Conservation (phyloP, 2,113 vertebrate species). For the Anas platyrhynchos region DNA sequence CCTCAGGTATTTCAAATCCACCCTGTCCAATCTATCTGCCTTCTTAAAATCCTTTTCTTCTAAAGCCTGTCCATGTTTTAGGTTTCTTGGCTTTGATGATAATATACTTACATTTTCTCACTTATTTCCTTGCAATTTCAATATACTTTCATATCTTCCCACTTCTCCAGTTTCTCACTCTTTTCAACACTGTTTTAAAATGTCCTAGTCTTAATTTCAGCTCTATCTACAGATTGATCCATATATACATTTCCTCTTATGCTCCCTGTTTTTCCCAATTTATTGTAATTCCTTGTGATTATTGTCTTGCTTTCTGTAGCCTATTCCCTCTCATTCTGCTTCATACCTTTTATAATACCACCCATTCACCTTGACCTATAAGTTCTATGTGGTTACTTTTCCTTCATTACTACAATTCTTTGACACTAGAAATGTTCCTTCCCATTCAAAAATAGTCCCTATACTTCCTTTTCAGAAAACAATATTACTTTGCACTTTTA, state of each 20-base stretch:
- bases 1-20: not conserved
- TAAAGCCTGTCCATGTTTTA: not conserved
- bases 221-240: not conserved
- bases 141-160: not conserved
- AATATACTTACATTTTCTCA: not conserved
- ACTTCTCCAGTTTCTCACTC: not conserved
- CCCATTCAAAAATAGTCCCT: not conserved
- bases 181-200: not conserved
- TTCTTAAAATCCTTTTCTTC: not conserved
- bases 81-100: not conserved
- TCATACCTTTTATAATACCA: not conserved
- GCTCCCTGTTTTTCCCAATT: not conserved
- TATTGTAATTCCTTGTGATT: not conserved
- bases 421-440: not conserved
- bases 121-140: not conserved
- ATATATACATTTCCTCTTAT: not conserved
- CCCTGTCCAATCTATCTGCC: not conserved
- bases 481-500: not conserved
- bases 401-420: not conserved
- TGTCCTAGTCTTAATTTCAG: not conserved
- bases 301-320: not conserved
- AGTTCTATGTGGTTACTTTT: not conserved
- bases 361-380: not conserved
- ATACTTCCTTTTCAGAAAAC: not conserved
- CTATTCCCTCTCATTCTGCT: not conserved